Percentiles rank a stretch among this genome's conserved stretches.
These are phyloP conservation scores for Sinosuthora webbiana DNA, from an alignment of 2,113 vertebrate genomes.

Conservation along the genomic window DNA sequence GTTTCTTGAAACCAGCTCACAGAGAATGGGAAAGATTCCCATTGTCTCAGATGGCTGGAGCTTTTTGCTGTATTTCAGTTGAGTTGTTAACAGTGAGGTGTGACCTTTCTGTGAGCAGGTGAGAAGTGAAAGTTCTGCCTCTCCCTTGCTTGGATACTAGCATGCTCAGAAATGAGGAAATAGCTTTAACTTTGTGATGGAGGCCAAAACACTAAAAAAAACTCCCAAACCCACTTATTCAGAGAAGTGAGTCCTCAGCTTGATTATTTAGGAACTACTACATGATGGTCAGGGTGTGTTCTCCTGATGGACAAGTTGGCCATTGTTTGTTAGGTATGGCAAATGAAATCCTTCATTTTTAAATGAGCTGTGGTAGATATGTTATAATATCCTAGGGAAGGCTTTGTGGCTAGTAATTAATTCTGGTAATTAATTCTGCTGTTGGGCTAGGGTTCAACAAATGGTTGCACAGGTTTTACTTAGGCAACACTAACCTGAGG, in stretches of 20 bases:
- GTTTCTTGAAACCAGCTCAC: background rate
- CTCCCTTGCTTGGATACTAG: background rate
- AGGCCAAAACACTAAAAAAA: background rate
- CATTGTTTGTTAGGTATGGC: background rate
- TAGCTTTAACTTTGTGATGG: background rate
- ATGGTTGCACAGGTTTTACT: background rate
- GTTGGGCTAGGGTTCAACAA: background rate
- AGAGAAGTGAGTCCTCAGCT: background rate
- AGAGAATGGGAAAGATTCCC: background rate
- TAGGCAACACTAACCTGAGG: background rate
- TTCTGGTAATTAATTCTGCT: background rate
- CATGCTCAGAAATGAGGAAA: background rate
- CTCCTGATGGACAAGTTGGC: background rate
- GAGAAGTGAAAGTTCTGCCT: conserved; percentile 23
- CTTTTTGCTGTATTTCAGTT: background rate
- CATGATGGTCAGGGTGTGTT: fast-evolving
- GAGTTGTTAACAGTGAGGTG: background rate
- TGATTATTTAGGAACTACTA: background rate
- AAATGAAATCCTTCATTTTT: background rate
- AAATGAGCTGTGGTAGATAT: background rate
- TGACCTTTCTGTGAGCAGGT: conserved; percentile 14
- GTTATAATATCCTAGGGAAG: background rate
- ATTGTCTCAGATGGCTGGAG: background rate
- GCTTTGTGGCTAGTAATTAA: conserved; percentile 10
- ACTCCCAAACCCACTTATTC: background rate